These are phyloP conservation scores for Xenopus petersii DNA, from an alignment of 2,797 vertebrate genomes.

Conservation along the genomic window DNA sequence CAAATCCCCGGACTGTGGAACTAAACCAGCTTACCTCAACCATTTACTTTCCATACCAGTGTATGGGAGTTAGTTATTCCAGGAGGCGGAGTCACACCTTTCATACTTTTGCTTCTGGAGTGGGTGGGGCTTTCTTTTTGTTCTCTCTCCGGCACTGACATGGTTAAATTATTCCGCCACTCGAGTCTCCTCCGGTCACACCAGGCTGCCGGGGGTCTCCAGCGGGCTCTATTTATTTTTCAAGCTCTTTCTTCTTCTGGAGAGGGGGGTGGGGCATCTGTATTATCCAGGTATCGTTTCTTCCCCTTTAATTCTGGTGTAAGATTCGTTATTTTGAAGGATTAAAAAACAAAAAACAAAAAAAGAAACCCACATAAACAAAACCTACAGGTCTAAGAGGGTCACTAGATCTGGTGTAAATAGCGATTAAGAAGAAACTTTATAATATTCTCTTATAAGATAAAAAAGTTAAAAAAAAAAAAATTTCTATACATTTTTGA, in stretches of 20 bases:
- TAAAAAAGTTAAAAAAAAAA: no score
- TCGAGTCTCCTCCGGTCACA: conserved; percentile 52
- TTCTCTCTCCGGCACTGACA: neutral
- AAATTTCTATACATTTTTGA: no score
- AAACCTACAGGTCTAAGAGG: no score
- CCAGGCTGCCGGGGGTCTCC: conserved; percentile 55
- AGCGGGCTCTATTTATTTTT: conserved; percentile 71
- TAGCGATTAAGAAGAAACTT: no score
- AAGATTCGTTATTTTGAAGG: neutral
- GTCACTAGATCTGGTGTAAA: no score
- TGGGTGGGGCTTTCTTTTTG: neutral
- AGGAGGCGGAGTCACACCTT: conserved; percentile 46
- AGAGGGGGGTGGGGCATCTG: conserved; percentile 48
- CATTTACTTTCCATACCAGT: conserved; percentile 55
- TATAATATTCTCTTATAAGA: no score
- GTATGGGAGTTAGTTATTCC: conserved; percentile 43
- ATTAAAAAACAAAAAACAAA: no score
- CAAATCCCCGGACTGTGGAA: conserved; percentile 15
- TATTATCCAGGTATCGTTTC: conserved; percentile 18
- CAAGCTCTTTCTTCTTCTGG: conserved; percentile 37
- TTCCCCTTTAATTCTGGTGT: conserved; percentile 37
- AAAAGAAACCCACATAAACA: no score
- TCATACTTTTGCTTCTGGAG: neutral
- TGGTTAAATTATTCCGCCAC: conserved; percentile 31
- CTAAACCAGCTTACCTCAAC: conserved; percentile 73